Conservation (phyloP, 2,113 vertebrate species). For the Ardeotis arabs region DNA sequence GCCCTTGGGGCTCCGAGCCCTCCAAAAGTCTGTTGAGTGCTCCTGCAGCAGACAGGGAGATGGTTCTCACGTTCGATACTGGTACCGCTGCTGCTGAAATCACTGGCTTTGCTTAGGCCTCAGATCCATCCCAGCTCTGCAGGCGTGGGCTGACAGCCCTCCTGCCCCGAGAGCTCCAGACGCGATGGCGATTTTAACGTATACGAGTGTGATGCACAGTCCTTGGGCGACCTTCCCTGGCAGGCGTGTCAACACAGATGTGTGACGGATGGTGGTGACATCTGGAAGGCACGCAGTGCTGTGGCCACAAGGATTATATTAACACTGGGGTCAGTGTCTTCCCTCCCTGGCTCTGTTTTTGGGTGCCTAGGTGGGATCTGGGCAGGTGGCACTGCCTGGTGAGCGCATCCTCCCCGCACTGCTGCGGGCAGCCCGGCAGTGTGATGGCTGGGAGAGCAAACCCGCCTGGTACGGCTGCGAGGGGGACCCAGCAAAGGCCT, state of each 20-base stretch:
- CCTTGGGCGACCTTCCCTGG: neutral
- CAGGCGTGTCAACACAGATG: neutral
- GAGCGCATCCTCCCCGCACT: fast-evolving
- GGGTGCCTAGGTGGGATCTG: neutral
- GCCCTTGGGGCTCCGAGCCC: neutral
- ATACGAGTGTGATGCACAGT: fast-evolving
- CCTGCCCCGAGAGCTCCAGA: fast-evolving
- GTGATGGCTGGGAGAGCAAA: neutral
- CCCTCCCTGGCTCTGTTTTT: neutral
- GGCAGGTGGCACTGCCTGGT: neutral
- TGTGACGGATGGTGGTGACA: neutral
- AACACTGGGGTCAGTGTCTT: neutral
- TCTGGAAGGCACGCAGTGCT: neutral
- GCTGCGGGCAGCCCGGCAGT: neutral
- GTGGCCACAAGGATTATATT: neutral
- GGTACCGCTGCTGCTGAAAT: neutral
- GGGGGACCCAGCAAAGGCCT: neutral
- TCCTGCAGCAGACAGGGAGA: neutral
- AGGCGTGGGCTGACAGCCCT: neutral
- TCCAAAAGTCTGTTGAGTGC: neutral
- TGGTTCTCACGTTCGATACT: fast-evolving
- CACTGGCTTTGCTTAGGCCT: neutral
- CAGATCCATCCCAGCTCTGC: fast-evolving
- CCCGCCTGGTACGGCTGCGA: fast-evolving
- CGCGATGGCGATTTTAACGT: fast-evolving